Conservation (phyloP, 2,888 invertebrate genomes). For the Hirtodrosophila histrioides region DNA sequence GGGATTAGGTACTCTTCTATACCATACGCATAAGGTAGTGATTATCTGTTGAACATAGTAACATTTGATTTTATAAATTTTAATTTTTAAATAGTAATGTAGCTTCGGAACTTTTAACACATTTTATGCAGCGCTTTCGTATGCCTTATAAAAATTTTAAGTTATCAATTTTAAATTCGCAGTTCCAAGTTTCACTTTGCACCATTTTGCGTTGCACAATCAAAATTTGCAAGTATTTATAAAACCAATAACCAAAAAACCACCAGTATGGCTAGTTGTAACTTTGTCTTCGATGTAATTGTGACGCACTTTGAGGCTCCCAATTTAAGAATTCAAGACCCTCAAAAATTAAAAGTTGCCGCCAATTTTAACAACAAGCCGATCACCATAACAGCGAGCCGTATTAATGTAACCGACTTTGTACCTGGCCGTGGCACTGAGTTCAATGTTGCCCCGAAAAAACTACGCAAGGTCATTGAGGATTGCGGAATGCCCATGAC, state of each 20-base stretch:
- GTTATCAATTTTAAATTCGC: conserved; percentile 1
- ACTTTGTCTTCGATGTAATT: conserved; percentile 71
- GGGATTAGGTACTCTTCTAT: no score
- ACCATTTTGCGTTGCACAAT: background rate
- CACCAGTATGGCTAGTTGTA: conserved; percentile 15
- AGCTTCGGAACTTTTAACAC: background rate
- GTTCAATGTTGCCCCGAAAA: conserved; percentile 52
- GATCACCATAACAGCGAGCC: conserved; percentile 62
- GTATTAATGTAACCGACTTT: conserved; percentile 78
- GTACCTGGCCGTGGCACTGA: conserved; percentile 60
- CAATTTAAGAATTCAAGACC: conserved; percentile 33
- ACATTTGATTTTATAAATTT: conserved; percentile 7
- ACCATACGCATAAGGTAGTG: no score
- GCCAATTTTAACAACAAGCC: conserved; percentile 56
- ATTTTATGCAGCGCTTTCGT: conserved; percentile 3
- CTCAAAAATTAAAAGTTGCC: conserved; percentile 46
- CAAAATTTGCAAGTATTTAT: conserved; percentile 4
- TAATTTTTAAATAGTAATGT: background rate
- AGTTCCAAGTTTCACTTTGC: background rate
- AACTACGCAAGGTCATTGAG: conserved; percentile 52
- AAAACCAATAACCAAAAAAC: background rate
- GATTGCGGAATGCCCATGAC: conserved; percentile 65
- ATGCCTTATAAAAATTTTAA: conserved; percentile 7
- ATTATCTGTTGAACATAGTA: conserved; percentile 8
- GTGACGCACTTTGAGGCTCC: conserved; percentile 62